phyloP scores from a whole-genome alignment of 2,888 invertebrate genomes.

The Agrotis puta region DNA sequence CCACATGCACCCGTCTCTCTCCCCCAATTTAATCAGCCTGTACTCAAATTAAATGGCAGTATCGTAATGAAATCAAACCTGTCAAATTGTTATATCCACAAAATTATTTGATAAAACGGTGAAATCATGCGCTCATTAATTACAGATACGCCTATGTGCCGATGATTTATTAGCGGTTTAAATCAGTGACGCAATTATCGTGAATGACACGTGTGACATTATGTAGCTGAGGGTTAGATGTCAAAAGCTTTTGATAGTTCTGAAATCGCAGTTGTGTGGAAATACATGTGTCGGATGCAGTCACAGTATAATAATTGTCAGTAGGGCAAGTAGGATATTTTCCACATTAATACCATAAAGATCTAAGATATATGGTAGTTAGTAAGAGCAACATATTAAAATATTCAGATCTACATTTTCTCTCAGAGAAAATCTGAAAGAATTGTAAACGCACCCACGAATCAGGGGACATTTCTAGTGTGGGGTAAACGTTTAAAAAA shows the following conservation, averaged over 20 bases:
- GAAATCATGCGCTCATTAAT: conserved; percentile 56
- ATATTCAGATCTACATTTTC: too few relatives aligned
- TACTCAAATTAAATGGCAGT: conserved; percentile 47
- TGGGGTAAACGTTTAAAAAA: too few relatives aligned
- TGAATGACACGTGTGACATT: conserved; percentile 23
- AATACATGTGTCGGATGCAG: background rate
- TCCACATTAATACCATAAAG: too few relatives aligned
- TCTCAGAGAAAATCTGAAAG: too few relatives aligned
- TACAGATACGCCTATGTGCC: conserved; percentile 35
- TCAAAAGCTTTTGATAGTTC: conserved; percentile 30
- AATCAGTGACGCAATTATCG: conserved; percentile 42
- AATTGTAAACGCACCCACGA: too few relatives aligned
- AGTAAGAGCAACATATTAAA: too few relatives aligned
- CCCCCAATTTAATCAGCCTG: conserved; percentile 44
- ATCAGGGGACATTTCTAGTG: too few relatives aligned
- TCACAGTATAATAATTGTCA: background rate
- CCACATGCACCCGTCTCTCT: conserved; percentile 11
- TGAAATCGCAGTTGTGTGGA: background rate
- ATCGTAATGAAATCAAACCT: conserved; percentile 62
- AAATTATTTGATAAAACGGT: conserved; percentile 58
- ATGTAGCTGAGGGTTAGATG: conserved; percentile 12
- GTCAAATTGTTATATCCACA: conserved; percentile 54
- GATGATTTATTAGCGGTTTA: conserved; percentile 48
- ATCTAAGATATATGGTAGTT: too few relatives aligned
- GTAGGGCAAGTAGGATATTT: background rate